Conservation (phyloP, 2,113 vertebrate species). For the Chionodraco myersi region DNA sequence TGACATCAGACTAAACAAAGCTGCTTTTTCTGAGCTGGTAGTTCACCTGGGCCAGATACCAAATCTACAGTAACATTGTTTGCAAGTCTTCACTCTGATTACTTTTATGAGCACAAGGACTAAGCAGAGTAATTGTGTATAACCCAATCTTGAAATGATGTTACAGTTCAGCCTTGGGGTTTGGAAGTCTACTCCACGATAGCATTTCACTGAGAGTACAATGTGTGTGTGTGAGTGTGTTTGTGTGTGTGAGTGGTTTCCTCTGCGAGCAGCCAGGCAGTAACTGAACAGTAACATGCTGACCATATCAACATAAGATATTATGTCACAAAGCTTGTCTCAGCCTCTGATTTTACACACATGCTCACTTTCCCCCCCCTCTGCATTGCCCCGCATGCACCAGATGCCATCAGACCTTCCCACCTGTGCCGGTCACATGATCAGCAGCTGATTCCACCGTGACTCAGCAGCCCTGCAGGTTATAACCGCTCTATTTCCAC, state of each 20-base stretch:
- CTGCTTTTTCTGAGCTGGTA: too few species aligned
- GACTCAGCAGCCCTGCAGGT: neutral
- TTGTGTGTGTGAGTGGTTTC: neutral
- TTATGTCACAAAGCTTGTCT: neutral
- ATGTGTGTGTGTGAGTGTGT: neutral
- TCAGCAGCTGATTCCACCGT: neutral
- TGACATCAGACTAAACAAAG: too few species aligned
- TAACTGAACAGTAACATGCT: conserved; percentile 36
- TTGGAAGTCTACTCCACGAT: neutral
- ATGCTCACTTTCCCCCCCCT: neutral
- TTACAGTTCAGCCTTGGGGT: conserved; percentile 18
- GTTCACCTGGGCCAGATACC: too few species aligned
- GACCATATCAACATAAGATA: conserved; percentile 50
- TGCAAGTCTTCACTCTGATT: neutral
- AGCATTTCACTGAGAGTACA: conserved; percentile 2
- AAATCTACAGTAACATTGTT: neutral
- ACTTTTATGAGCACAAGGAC: conserved; percentile 7
- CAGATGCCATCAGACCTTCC: neutral
- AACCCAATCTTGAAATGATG: conserved; percentile 18
- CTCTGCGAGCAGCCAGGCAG: neutral
- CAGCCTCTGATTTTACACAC: neutral
- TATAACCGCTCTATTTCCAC: neutral
- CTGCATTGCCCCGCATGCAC: neutral
- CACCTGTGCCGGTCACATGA: neutral
- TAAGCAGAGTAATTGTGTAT: conserved; percentile 2